These are phyloP conservation scores for Agrotis clavis DNA, from an alignment of 2,888 invertebrate genomes.

Conservation along the genomic window DNA sequence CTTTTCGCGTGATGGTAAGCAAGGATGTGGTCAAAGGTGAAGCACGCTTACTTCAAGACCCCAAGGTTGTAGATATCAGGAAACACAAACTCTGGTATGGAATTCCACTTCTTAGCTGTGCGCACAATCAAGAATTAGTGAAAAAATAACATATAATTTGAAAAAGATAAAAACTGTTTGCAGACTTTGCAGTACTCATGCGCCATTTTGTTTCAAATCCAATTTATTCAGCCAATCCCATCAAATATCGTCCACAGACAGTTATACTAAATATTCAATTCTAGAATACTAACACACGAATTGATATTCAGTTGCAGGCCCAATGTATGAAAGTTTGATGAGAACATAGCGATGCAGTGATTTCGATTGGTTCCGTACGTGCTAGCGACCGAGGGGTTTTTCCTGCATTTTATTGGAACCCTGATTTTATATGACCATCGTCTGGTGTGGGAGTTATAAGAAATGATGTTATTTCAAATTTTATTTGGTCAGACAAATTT, in stretches of 20 bases:
- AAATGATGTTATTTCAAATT: slow-evolving; percentile 59
- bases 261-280: slow-evolving; percentile 53
- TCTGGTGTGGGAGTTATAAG: slow-evolving; percentile 46
- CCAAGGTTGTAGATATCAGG: no score
- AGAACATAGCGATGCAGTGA: slow-evolving; percentile 76
- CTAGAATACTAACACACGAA: slow-evolving; percentile 53
- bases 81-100: no score
- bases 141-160: no score
- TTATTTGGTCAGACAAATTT: slow-evolving; percentile 61
- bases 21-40: no score
- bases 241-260: slow-evolving; percentile 24
- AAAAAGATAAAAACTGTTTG: no score
- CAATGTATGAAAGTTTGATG: slow-evolving; percentile 78
- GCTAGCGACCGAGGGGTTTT: slow-evolving; percentile 68
- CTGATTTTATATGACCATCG: slow-evolving; percentile 74
- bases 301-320: slow-evolving; percentile 74
- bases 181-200: not conserved
- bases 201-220: slow-evolving; percentile 38
- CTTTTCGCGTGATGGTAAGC: no score
- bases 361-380: slow-evolving; percentile 81
- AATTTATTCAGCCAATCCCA: slow-evolving; percentile 38
- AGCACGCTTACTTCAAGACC: no score
- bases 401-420: slow-evolving; percentile 73
- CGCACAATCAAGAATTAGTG: no score
- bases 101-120: no score